phyloP scores from a whole-genome alignment of 1,140 invertebrate species.

The Drosophila rufa region DNA sequence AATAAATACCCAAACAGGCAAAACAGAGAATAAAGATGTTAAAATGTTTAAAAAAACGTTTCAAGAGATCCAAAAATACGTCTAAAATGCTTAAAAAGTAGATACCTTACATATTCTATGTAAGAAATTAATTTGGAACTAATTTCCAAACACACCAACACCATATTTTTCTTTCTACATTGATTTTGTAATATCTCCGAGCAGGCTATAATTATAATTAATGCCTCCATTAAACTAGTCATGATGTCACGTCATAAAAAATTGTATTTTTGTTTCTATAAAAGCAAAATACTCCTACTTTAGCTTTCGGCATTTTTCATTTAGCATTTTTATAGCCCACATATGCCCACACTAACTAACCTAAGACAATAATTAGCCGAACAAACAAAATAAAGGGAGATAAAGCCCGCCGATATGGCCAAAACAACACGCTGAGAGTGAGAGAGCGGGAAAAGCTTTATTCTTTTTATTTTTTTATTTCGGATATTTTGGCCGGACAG shows the following conservation, averaged over 20 bases:
- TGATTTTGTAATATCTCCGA: conserved; percentile 1
- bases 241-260: conserved; percentile 17
- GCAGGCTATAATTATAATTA: conserved; percentile 14
- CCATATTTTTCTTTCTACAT: neutral
- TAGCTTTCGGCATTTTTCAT: conserved; percentile 69
- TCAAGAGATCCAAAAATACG: neutral
- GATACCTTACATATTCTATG: neutral
- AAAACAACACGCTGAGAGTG: neutral
- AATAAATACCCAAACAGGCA: conserved; percentile 41
- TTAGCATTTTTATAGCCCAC: conserved; percentile 54
- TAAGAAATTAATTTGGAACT: too few relatives aligned
- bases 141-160: neutral
- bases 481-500: conserved; percentile 22
- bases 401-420: conserved; percentile 10
- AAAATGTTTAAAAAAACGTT: conserved; percentile 1
- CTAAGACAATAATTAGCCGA: conserved; percentile 81
- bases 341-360: conserved; percentile 77
- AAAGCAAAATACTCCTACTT: conserved; percentile 54
- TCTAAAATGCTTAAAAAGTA: neutral
- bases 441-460: conserved; percentile 24
- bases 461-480: conserved; percentile 1
- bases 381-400: conserved; percentile 44
- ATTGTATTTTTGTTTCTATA: neutral
- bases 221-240: neutral
- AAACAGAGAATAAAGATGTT: conserved; percentile 21